phyloP scores from a whole-genome alignment of 2,113 vertebrate genomes.

The Tangachromis dhanisi region DNA sequence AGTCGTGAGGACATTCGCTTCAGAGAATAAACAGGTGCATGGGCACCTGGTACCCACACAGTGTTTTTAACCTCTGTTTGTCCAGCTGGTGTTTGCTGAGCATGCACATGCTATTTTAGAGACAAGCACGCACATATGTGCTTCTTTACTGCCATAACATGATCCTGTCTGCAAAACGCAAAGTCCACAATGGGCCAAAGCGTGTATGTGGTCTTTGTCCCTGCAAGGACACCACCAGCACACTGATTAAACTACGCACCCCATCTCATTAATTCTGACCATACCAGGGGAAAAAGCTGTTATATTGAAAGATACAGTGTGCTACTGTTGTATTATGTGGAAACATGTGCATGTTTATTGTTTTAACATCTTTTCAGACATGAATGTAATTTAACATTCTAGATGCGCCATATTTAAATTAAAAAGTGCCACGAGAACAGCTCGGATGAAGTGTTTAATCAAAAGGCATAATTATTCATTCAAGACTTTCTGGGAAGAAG shows the following conservation, averaged over 20 bases:
- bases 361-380: not conserved
- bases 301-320: not conserved
- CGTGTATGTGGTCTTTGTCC: not conserved
- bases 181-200: not conserved
- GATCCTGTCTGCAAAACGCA: not conserved
- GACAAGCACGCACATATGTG: not conserved
- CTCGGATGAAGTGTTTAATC: constrained; percentile 2
- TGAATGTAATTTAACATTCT: not conserved
- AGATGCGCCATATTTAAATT: not conserved
- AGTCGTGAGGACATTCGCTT: not conserved
- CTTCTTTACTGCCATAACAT: not conserved
- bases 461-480: constrained; percentile 4
- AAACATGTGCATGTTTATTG: not conserved
- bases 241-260: not conserved
- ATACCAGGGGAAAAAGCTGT: not conserved
- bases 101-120: not conserved
- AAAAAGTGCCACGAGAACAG: not conserved
- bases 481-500: not conserved
- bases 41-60: not conserved
- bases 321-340: not conserved
- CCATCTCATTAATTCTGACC: not conserved
- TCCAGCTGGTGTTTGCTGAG: not conserved
- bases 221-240: not conserved
- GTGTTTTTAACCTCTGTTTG: not conserved
- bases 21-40: not conserved